Percentiles rank a stretch among this genome's conserved stretches.
These are phyloP conservation scores for Phortica magna DNA, from an alignment of 2,888 invertebrate genomes.

Conservation along the genomic window DNA sequence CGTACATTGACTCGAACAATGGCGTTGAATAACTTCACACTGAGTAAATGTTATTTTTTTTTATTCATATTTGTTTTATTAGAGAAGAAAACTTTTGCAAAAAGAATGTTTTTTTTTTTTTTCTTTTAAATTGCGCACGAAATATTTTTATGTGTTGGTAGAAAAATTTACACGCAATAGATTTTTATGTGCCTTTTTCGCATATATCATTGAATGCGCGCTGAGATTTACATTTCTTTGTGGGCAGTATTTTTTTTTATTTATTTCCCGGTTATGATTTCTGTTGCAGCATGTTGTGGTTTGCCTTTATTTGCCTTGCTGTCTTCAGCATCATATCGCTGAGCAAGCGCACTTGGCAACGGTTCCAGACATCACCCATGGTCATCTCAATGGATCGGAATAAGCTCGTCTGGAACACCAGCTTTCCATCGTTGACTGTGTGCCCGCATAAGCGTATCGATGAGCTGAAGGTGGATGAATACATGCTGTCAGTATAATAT, in stretches of 20 bases:
- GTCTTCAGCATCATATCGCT: conserved; percentile 80
- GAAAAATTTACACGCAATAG: conserved; percentile 72
- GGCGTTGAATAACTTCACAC: background rate
- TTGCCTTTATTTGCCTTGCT: conserved; percentile 80
- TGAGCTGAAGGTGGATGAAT: conserved; percentile 79
- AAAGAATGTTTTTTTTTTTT: conserved; percentile 39
- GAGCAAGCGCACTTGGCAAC: conserved; percentile 82
- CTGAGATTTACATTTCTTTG: conserved; percentile 46
- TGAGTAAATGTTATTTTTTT: conserved; percentile 38
- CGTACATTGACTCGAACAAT: conserved; percentile 59
- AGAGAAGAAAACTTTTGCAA: conserved; percentile 36
- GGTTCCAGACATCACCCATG: conserved; percentile 85
- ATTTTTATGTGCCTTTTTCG: conserved; percentile 65
- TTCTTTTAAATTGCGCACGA: conserved; percentile 10
- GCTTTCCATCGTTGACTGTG: conserved; percentile 84
- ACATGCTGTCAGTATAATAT: conserved; percentile 78
- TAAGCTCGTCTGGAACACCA: conserved; percentile 85
- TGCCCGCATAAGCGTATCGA: conserved; percentile 82
- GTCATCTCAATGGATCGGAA: conserved; percentile 87
- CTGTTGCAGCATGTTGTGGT: conserved; percentile 80
- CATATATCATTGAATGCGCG: conserved; percentile 38
- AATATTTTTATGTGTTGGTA: conserved; percentile 40
- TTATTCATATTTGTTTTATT: conserved; percentile 58
- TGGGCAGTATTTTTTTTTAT: conserved; percentile 11
- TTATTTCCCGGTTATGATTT: background rate